Percentiles rank a stretch among this genome's conserved stretches.
Evolutionary conservation across 2,113 vertebrate genomes (phyloP).

Genomic region (Heterotis niloticus): DNA sequence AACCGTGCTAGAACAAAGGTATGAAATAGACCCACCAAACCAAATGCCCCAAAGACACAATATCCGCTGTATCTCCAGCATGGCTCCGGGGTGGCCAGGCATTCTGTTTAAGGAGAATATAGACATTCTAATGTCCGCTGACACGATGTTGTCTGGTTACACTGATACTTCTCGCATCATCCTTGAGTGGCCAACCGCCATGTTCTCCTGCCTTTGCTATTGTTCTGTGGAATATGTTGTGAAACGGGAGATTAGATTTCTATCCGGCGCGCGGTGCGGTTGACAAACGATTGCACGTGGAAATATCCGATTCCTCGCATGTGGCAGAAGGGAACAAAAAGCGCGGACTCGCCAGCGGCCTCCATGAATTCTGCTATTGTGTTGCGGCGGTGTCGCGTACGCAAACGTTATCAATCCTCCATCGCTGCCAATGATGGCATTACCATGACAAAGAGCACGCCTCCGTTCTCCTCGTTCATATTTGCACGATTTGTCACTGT

Average conservation of each 20-base stretch:
- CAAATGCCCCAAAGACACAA: not conserved
- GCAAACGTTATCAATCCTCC: constrained; percentile 14
- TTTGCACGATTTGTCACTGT: constrained; percentile 27
- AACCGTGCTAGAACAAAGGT: too few relatives aligned
- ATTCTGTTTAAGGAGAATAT: not conserved
- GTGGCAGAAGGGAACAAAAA: constrained; percentile 9
- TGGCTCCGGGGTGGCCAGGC: not conserved
- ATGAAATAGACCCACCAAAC: not conserved
- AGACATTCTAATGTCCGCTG: not conserved
- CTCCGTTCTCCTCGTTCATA: not conserved
- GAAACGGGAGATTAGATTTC: constrained; percentile 16
- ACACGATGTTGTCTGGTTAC: not conserved
- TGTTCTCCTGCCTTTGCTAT: not conserved
- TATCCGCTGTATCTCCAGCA: not conserved
- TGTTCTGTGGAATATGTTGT: not conserved
- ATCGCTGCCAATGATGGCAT: constrained; percentile 14
- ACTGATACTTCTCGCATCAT: not conserved
- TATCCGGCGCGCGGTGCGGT: not conserved
- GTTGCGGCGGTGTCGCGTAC: not conserved
- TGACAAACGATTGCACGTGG: not conserved
- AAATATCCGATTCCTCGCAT: not conserved
- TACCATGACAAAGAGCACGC: constrained; percentile 23
- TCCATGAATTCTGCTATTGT: not conserved
- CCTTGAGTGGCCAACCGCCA: not conserved
- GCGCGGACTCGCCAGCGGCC: not conserved